Conservation (phyloP, 37 sponge, comb jelly and placozoan species). For the Theonella swinhoei region DNA sequence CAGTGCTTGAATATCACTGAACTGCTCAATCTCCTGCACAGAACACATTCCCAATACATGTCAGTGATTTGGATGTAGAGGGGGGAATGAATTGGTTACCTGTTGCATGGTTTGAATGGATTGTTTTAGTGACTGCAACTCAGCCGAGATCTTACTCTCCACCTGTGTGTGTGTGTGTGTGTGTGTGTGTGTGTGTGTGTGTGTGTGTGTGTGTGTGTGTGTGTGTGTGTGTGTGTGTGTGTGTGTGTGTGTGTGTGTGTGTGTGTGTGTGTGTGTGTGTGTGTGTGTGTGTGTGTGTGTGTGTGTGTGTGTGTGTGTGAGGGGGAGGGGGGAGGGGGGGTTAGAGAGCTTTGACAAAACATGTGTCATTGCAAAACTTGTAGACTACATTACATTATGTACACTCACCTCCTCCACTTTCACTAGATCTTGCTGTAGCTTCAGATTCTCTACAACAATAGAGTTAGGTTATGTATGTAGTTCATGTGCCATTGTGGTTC, state of each 20-base stretch:
- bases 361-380: no score
- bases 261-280: no score
- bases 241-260: no score
- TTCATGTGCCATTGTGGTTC: no score
- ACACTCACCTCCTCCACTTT: conserved; percentile 76
- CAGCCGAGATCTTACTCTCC: conserved; percentile 85
- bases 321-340: no score
- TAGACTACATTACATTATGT: background rate
- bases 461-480: no score
- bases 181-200: no score
- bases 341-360: no score
- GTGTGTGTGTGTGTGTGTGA: background rate
- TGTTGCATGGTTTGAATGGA: conserved; percentile 58
- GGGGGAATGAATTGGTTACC: conserved; percentile 27
- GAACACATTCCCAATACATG: background rate
- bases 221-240: no score
- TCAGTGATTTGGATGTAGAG: background rate
- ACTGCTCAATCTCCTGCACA: conserved; percentile 63
- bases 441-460: conserved; percentile 47
- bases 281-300: background rate
- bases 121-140: conserved; percentile 62
- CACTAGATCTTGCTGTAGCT: conserved; percentile 53
- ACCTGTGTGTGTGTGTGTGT: conserved; percentile 44
- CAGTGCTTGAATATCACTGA: conserved; percentile 58
- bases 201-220: no score